phyloP scores from a whole-genome alignment of 30 jellyfish, hydroid and myxozoan species.

The Cassiopea andromeda region DNA sequence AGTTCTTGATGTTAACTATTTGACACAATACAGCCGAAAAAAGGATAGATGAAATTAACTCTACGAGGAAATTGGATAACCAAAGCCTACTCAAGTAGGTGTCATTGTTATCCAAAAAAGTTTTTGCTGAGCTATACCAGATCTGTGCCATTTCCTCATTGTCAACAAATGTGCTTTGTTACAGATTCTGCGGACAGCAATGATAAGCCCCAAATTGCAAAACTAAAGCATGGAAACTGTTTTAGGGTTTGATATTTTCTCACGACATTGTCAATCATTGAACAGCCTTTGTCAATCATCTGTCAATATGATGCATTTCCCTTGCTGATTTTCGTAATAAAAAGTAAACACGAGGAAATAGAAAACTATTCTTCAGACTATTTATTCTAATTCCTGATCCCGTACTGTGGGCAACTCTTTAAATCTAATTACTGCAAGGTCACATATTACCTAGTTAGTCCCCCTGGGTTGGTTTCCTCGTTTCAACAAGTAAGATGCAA shows the following conservation, averaged over 20 bases:
- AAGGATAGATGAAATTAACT: no score
- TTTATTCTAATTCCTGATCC: not conserved
- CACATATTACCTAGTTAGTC: no score
- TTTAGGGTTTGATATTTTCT: conserved; percentile 7
- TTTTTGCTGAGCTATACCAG: not conserved
- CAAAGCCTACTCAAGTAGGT: no score
- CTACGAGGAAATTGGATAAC: no score
- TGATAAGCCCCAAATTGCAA: not conserved
- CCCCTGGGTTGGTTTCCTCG: no score
- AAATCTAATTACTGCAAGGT: no score
- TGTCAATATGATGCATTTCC: conserved; percentile 16
- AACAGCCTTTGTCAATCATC: conserved; percentile 5
- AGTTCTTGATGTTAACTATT: no score
- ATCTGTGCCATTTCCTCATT: not conserved
- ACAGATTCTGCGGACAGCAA: not conserved
- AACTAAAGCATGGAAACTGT: not conserved
- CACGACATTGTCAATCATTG: conserved; percentile 16
- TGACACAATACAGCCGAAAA: no score
- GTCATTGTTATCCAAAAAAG: no score
- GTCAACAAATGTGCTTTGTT: not conserved
- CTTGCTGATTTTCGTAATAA: not conserved
- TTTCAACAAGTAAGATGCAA: no score
- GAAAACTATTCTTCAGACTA: conserved; percentile 1
- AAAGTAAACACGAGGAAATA: not conserved
- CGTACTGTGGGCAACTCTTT: no score